phyloP scores from a whole-genome alignment of 2,888 invertebrate genomes.

The Chymomyza fuscimana region DNA sequence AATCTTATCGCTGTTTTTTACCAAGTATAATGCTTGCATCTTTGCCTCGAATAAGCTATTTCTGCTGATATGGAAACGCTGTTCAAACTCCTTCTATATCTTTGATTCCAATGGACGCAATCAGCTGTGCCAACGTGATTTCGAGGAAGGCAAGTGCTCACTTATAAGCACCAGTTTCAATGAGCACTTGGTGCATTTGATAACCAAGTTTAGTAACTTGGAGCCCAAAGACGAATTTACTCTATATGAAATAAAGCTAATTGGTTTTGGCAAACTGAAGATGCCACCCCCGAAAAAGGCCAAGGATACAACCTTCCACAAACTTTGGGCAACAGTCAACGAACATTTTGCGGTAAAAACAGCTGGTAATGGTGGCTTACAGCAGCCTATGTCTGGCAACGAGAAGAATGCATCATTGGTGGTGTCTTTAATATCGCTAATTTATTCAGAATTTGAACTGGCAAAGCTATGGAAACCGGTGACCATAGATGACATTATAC shows the following conservation, averaged over 20 bases:
- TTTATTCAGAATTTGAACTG: conserved; percentile 84
- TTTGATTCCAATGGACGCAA: conserved; percentile 82
- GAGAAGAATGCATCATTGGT: conserved; percentile 82
- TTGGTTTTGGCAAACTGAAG: conserved; percentile 69
- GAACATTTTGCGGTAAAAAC: conserved; percentile 74
- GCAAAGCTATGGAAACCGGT: conserved; percentile 84
- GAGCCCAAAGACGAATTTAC: conserved; percentile 60
- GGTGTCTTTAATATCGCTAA: conserved; percentile 82
- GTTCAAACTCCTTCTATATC: conserved; percentile 82
- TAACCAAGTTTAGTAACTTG: conserved; percentile 67
- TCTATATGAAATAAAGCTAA: conserved; percentile 72
- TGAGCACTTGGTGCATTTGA: conserved; percentile 76
- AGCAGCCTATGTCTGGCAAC: conserved; percentile 59
- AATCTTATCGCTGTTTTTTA: conserved; percentile 69
- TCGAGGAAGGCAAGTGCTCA: conserved; percentile 81
- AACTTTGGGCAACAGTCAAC: conserved; percentile 74
- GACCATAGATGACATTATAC: conserved; percentile 81
- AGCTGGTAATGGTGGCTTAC: conserved; percentile 71
- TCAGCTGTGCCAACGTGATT: conserved; percentile 66
- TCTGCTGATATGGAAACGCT: conserved; percentile 80
- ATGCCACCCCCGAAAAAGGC: conserved; percentile 38
- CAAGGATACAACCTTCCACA: conserved; percentile 45
- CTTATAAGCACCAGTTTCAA: conserved; percentile 76
- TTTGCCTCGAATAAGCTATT: conserved; percentile 64
- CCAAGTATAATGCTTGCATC: conserved; percentile 67